Conservation (phyloP, 2,888 invertebrate genomes). For the Orchestes rusci region DNA sequence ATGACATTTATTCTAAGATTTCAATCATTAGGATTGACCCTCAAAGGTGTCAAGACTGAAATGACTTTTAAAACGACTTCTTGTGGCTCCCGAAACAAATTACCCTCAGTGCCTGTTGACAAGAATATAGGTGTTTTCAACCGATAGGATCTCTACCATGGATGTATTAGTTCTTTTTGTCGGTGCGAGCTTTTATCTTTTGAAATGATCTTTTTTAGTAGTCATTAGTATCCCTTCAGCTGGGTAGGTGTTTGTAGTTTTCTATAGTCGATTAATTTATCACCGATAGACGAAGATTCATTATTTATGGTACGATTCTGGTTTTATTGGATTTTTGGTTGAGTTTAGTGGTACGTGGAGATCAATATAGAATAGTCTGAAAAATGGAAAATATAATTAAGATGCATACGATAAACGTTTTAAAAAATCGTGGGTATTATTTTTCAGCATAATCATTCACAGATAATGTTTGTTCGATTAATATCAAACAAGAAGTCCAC, state of each 20-base stretch:
- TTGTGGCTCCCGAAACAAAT: constrained; percentile 20
- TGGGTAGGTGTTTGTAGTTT: constrained; percentile 15
- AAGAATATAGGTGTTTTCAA: constrained; percentile 24
- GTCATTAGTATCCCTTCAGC: constrained; percentile 17
- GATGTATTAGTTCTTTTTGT: constrained; percentile 25
- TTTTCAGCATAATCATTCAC: too few relatives aligned
- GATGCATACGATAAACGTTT: too few relatives aligned
- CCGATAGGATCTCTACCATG: constrained; percentile 24
- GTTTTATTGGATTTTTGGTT: too few relatives aligned
- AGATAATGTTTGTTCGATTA: too few relatives aligned
- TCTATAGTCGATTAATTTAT: constrained; percentile 9
- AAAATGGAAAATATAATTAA: too few relatives aligned
- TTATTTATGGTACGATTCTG: too few relatives aligned
- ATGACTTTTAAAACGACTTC: constrained; percentile 14
- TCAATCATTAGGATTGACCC: neutral
- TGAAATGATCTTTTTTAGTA: constrained; percentile 22
- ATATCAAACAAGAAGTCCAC: too few relatives aligned
- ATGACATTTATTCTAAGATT: constrained; percentile 1
- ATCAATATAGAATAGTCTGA: too few relatives aligned
- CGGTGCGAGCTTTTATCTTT: constrained; percentile 20
- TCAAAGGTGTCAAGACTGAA: constrained; percentile 9
- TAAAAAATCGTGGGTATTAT: too few relatives aligned
- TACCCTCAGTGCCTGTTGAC: constrained; percentile 21
- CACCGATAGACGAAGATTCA: too few relatives aligned
- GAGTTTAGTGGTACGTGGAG: too few relatives aligned